Base-by-base conservation (phyloP, 2,113 vertebrate species). In the Xiphophorus couchianus region DNA sequence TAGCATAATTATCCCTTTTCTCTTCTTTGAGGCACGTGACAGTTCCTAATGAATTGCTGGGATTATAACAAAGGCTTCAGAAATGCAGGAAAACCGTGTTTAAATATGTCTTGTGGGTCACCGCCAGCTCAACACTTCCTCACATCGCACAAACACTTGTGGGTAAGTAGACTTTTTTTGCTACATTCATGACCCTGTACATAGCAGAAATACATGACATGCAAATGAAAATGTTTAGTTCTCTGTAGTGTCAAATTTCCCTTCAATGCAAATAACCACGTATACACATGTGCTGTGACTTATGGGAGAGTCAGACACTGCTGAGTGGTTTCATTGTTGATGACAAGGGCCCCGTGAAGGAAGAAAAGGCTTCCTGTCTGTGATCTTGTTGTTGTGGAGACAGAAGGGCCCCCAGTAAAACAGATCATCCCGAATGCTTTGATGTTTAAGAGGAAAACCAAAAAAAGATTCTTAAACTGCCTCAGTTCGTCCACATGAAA, bases 311-410 rank as follows among this genome's bases (percentile, higher is more conserved):
- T 82, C 81, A 31, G 77, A 79, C 77, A 42, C 86, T 73, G 88
- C 81, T 86, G 87, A 92, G 88, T 77, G 86, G 68, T 65, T 83
- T 78, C 76, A 82, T 92, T 93, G 91, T 93, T 84, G 86, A 86
- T 75, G 80, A 91, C 80, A 85, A 89, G 85, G 78, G 73, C 39
- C 25, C 86, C 84, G 73, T 88, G 89, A 90, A 89, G 79, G 89
- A 83, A 84, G 77, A 77, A 86, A 85, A 51, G 78, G 82, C 86
- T 88, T 89, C 85, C 88, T 86, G 84, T 85, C 91, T 90, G 76
- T 88, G 89, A 91, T 91, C 87, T 83, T 84, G 86, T 89, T 88
- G 89, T 90, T 84, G 74, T 92, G 88, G 87, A 76, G 86, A 91
- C 84, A 76, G 82, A 65, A 22, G 44, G 70, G 27, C 74, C 30